Evolutionary conservation across 2,113 vertebrate species (phyloP), one percentile per base, ranked within the genome.

Genomic region (Chamaea fasciata): DNA sequence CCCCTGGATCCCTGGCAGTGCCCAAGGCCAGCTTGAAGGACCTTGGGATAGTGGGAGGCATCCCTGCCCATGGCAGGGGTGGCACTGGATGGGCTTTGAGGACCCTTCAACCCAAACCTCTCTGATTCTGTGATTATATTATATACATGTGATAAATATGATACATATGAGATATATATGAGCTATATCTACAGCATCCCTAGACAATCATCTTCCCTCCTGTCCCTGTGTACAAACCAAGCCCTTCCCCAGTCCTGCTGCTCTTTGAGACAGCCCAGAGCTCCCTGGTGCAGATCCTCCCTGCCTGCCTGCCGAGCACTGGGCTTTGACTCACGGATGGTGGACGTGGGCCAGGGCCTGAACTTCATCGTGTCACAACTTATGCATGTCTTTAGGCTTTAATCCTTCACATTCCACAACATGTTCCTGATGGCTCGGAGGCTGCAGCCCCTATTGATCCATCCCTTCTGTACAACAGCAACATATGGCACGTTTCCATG

Each of bases 381-480:
- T 75, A 31, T 4, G 41, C 13, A 3, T n/a, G 41, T 86, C 82
- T 91, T 85, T 13, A 46, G 35, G 75, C 47, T 83, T 71, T 83
- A 85, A 74, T 91, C 85, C 76, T 82, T 71, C 74, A 30, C 85
- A 57, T 95, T 97, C 92, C 86, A 46, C 69, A 46, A 21, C 76
- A 42, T 31, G 77, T 18, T 83, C 47, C 47, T 44, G 60, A 49
- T 86, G 83, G 67, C 75, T 90, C 71, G 88, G 93, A 88, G 95
- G 88, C 84, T 86, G 59, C 88, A 90, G 90, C 60, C 64, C 47
- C 74, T 95, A 93, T 96, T 81, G 96, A 97, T 91, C 94, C 84
- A 49, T 69, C 50, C 1, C 1, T 90, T 88, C 67, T 49, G 52
- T 60, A 31, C 76, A 81, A 18, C 41, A 75, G 79, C 67, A 92